Evolutionary conservation across 2,113 vertebrate genomes (phyloP).

Genomic region (Arvicanthis niloticus): DNA sequence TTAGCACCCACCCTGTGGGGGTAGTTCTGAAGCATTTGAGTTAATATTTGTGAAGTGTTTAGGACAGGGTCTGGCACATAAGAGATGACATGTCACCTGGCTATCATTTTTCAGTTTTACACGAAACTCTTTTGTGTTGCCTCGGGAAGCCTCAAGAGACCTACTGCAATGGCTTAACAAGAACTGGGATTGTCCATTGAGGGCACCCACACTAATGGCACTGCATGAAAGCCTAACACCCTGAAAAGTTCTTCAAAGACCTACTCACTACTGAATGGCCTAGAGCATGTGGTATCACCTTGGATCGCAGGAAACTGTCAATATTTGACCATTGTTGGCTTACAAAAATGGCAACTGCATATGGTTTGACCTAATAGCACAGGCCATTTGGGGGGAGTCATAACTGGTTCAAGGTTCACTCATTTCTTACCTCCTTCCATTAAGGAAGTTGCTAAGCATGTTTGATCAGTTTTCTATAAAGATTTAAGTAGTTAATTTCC

Average conservation of each 20-base stretch:
- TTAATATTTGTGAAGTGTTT: constrained; percentile 27
- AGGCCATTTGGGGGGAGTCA: not conserved
- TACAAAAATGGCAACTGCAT: constrained; percentile 42
- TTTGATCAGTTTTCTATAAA: constrained; percentile 32
- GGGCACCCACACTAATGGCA: not conserved
- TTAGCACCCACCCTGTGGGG: not conserved
- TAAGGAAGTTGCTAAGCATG: constrained; percentile 24
- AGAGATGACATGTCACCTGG: not conserved
- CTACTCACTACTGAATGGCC: not conserved
- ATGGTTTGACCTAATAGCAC: constrained; percentile 28
- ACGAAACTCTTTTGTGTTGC: not conserved
- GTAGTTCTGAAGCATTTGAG: not conserved
- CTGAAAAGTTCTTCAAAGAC: not conserved
- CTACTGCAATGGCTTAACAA: constrained; percentile 23
- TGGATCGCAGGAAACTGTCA: constrained; percentile 1
- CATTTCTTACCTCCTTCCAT: constrained; percentile 33
- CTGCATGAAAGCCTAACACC: not conserved
- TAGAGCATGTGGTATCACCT: not conserved
- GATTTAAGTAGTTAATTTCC: constrained; percentile 44
- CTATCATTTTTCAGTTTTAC: not conserved
- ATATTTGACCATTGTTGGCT: not conserved
- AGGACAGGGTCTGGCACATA: not conserved
- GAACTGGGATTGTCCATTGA: not conserved
- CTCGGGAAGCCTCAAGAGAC: constrained; percentile 1
- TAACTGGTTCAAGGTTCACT: not conserved